These are phyloP conservation scores for Aricia artaxerxes DNA, from an alignment of 2,888 invertebrate species.

Conservation along the genomic window DNA sequence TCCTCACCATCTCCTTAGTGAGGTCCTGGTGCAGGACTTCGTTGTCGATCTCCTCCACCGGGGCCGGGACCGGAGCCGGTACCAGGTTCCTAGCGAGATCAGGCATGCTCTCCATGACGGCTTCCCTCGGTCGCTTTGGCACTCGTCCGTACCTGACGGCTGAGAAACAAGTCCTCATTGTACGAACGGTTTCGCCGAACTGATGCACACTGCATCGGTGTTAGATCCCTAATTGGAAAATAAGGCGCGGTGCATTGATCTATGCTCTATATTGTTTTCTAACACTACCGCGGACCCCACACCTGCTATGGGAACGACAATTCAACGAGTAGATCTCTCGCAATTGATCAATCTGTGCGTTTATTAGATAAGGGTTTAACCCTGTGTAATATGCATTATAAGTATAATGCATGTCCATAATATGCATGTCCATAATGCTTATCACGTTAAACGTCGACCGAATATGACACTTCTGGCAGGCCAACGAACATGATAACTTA, in stretches of 20 bases:
- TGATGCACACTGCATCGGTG: slow-evolving; percentile 51
- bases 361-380: not conserved
- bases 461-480: no score
- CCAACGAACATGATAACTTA: no score
- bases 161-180: slow-evolving; percentile 65
- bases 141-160: slow-evolving; percentile 98
- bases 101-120: slow-evolving; percentile 49
- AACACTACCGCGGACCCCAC: not conserved
- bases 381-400: not conserved
- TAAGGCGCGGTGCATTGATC: slow-evolving; percentile 49
- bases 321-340: not conserved
- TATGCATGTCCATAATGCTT: no score
- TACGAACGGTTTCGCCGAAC: slow-evolving; percentile 45
- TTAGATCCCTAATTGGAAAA: slow-evolving; percentile 61
- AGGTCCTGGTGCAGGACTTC: slow-evolving; percentile 43
- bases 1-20: slow-evolving; percentile 65
- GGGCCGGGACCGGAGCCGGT: slow-evolving; percentile 35
- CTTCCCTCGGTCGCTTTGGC: slow-evolving; percentile 94
- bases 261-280: slow-evolving; percentile 39
- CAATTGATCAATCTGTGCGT: not conserved
- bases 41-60: slow-evolving; percentile 46
- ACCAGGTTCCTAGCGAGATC: slow-evolving; percentile 48
- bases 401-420: not conserved
- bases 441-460: no score
- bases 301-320: slow-evolving; percentile 21